These are phyloP conservation scores for Epizoanthus fatuus DNA, from an alignment of 92 coral and sea anemone species.

Conservation along the genomic window DNA sequence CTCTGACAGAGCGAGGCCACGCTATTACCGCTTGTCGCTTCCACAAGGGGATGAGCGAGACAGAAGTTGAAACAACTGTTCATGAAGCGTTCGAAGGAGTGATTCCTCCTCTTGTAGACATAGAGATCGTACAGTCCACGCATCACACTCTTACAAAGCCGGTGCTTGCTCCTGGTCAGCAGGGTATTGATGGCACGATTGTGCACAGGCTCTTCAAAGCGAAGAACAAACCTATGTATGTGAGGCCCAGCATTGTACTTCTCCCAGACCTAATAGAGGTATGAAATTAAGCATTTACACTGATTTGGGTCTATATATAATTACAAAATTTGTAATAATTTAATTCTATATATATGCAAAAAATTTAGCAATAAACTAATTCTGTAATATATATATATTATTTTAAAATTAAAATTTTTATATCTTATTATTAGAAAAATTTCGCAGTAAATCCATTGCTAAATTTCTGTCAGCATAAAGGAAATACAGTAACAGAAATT, in stretches of 20 bases:
- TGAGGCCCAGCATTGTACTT: slow-evolving; percentile 35
- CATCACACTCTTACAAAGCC: slow-evolving; percentile 9
- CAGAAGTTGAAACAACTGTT: slow-evolving; percentile 62
- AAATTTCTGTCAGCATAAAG: too few species aligned
- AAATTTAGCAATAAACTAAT: too few species aligned
- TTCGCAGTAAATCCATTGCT: too few species aligned
- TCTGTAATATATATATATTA: too few species aligned
- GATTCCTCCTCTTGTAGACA: slow-evolving; percentile 46
- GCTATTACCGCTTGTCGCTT: slow-evolving; percentile 64
- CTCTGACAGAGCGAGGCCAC: slow-evolving; percentile 66
- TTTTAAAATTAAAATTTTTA: too few species aligned
- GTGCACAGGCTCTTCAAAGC: slow-evolving; percentile 23
- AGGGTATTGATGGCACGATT: slow-evolving; percentile 36
- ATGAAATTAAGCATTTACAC: neutral
- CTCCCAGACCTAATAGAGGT: slow-evolving; percentile 40
- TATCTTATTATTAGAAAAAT: too few species aligned
- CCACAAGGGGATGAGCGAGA: slow-evolving; percentile 60
- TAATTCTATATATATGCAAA: too few species aligned
- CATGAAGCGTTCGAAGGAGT: slow-evolving; percentile 64
- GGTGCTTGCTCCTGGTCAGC: slow-evolving; percentile 42
- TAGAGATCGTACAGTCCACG: slow-evolving; percentile 41
- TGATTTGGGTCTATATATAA: too few species aligned
- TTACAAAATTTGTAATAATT: too few species aligned
- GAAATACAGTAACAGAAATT: too few species aligned
- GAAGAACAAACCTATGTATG: slow-evolving; percentile 42